Base-by-base conservation (phyloP, 2,797 vertebrate species). In the Xenopus petersii region DNA sequence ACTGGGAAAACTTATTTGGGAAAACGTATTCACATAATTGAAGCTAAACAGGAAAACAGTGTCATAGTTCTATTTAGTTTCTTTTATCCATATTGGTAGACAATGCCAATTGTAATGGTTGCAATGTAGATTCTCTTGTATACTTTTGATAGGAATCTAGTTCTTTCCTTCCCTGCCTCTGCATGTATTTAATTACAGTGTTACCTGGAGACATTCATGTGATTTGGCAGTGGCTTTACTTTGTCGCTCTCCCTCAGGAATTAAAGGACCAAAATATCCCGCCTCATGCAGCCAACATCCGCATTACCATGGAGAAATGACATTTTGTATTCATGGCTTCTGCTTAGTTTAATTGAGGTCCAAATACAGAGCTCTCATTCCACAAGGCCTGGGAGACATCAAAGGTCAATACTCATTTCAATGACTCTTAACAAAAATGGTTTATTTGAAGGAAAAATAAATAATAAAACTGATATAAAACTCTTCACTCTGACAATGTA, bases 241-340 rank as follows among this genome's bases (percentile, higher is more conserved):
- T 30, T 13, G 56, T 17, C 24, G 0, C 8, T 64, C 49, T 64
- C 42, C 47, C 36, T 12, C 51, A 54, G 58, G 61, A 61, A 48
- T 74, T n/a, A 54, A 24, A 69, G 47, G 24, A 46, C 16, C 54
- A 66, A 55, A 48, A 64, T 56, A 70, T 56, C 54, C 21, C n/a
- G 10, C 49, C 62, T 55, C 55, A 48, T 16, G 54, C 51, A 68
- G 66, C 64, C 66, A 58, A 70, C 33, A 60, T 65, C 26, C 56
- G 54, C 48, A 61, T 70, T 61, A 55, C 71, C 67, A 61, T 70
- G 67, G 71, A 74, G 77, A 74, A 74, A 74, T 59, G 33, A 55
- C 77, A 79, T 74, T 79, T 70, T 66, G 67, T 79, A 79, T 79
- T 79, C 71, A 79, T 79, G 77, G 60, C 54, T 79, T 74, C 71